Conservation (phyloP, 2,888 invertebrate genomes). For the Drosophila paucipuncta region DNA sequence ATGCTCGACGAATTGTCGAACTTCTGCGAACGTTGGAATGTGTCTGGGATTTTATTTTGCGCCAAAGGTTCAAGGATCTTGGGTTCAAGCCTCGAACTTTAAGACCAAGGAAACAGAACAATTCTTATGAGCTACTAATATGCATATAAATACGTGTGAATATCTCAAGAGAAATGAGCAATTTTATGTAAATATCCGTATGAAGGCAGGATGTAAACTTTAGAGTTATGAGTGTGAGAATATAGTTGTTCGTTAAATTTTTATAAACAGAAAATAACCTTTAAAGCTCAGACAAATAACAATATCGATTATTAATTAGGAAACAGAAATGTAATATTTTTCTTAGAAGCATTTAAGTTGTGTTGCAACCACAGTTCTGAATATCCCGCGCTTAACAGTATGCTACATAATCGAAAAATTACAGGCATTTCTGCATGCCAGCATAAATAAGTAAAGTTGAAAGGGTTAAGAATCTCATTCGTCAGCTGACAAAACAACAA, state of each 20-base stretch:
- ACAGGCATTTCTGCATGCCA: slow-evolving; percentile 35
- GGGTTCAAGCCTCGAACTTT: slow-evolving; percentile 53
- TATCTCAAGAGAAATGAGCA: neutral
- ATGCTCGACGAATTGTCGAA: slow-evolving; percentile 30
- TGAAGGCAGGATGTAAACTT: neutral
- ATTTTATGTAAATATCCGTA: slow-evolving; percentile 9
- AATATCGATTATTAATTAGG: neutral
- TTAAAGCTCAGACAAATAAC: neutral
- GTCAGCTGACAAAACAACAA: slow-evolving; percentile 49
- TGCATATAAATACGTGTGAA: neutral
- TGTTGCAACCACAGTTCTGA: neutral
- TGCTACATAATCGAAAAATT: slow-evolving; percentile 13
- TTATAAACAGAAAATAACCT: neutral
- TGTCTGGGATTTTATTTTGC: slow-evolving; percentile 11
- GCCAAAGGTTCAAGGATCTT: slow-evolving; percentile 58
- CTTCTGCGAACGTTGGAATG: slow-evolving; percentile 29
- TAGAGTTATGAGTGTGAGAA: neutral
- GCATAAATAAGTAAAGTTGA: slow-evolving; percentile 32
- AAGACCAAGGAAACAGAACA: neutral
- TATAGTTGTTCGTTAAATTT: neutral
- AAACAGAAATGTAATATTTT: neutral
- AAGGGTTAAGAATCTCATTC: slow-evolving; percentile 63
- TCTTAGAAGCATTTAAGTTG: neutral
- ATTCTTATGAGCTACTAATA: neutral
- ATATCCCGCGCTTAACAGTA: slow-evolving; percentile 26